Evolutionary conservation across 1,140 invertebrate genomes (phyloP).

Genomic region (Andrena cerasifolii): DNA sequence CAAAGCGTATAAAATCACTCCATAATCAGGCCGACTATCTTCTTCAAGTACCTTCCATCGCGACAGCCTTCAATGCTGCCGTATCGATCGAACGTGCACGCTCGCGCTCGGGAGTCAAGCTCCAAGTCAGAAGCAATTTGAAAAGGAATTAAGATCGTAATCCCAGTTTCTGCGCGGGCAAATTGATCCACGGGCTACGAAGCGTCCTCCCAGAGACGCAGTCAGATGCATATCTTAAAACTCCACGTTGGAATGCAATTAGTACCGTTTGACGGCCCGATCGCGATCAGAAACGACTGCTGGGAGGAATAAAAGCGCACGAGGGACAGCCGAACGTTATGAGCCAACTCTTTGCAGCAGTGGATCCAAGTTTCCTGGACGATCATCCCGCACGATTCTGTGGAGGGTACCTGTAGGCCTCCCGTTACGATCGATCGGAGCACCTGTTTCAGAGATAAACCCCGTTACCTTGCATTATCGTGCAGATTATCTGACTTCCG

Average conservation of each 20-base stretch:
- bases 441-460: conserved; percentile 30
- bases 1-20: too few species aligned
- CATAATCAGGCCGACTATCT: too few species aligned
- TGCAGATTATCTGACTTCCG: conserved; percentile 38
- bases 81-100: conserved; percentile 6
- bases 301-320: not conserved
- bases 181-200: conserved; percentile 7
- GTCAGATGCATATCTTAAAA: not conserved
- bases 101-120: not conserved
- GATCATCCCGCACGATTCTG: conserved; percentile 40
- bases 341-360: not conserved
- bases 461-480: conserved; percentile 35
- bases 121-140: conserved; percentile 1
- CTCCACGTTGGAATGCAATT: conserved; percentile 7
- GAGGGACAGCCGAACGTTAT: not conserved
- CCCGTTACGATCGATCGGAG: conserved; percentile 48
- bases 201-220: not conserved
- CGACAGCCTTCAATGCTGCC: not conserved
- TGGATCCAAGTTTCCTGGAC: conserved; percentile 24
- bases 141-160: conserved; percentile 32
- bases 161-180: conserved; percentile 23
- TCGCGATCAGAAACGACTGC: not conserved
- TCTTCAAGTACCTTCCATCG: too few species aligned
- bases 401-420: conserved; percentile 1
- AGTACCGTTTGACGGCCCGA: not conserved